These are phyloP conservation scores for Cyclophora punctaria DNA, from an alignment of 2,888 invertebrate genomes.

Conservation along the genomic window DNA sequence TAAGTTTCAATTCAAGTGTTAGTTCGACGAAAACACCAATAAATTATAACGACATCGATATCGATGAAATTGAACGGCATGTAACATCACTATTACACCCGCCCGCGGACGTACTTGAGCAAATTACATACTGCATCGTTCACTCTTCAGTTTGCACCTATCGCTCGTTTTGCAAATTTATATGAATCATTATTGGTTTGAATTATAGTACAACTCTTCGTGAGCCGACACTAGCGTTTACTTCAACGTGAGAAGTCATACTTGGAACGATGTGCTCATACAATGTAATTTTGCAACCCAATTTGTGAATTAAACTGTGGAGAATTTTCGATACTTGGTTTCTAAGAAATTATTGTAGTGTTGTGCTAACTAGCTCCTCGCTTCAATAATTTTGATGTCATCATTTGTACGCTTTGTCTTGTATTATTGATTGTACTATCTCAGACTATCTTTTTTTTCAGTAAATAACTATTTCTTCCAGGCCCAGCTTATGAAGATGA, in stretches of 20 bases:
- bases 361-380: too few species aligned
- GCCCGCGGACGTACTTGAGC: conserved; percentile 46
- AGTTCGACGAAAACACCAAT: too few species aligned
- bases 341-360: too few species aligned
- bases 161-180: conserved; percentile 59
- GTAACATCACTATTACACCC: conserved; percentile 32
- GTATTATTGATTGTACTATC: too few species aligned
- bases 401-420: too few species aligned
- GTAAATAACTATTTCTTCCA: too few species aligned
- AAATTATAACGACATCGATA: conserved; percentile 12
- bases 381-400: too few species aligned
- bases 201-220: conserved; percentile 49
- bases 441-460: too few species aligned
- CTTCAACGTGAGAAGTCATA: conserved; percentile 33
- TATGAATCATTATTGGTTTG: conserved; percentile 60
- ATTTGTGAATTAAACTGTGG: conserved; percentile 21
- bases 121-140: conserved; percentile 53
- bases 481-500: too few species aligned
- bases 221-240: conserved; percentile 31
- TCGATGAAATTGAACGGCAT: conserved; percentile 21
- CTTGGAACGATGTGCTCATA: conserved; percentile 7
- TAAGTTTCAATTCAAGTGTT: too few species aligned
- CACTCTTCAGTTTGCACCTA: conserved; percentile 60
- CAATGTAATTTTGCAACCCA: conserved; percentile 17
- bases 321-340: conserved; percentile 5